Percentiles rank a stretch among this genome's conserved stretches.
These are phyloP conservation scores for Taenioides sp. DNA, from an alignment of 2,797 vertebrate genomes.

Conservation along the genomic window DNA sequence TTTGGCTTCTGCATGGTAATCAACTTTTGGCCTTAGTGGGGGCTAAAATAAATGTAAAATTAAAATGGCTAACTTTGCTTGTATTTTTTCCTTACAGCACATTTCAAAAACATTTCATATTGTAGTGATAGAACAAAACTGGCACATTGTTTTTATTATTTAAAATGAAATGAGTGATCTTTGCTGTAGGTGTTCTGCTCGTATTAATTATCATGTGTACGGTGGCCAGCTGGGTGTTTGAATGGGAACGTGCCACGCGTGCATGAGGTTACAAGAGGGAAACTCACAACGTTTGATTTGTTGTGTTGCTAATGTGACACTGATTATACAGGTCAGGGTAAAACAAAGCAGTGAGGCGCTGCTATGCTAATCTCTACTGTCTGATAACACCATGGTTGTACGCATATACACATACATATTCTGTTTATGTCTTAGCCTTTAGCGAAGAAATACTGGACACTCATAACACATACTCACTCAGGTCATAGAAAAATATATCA, in stretches of 20 bases:
- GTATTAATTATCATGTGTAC: conserved; percentile 99
- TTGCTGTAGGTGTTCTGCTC: conserved; percentile 97
- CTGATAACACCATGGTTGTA: conserved; percentile 71
- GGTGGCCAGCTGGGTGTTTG: conserved; percentile 94
- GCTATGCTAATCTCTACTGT: conserved; percentile 88
- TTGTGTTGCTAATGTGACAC: conserved; percentile 99
- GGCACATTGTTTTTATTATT: conserved; percentile 17
- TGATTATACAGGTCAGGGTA: conserved; percentile 99
- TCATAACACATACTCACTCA: conserved; percentile 25
- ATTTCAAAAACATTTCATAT: background rate
- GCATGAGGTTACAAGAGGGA: conserved; percentile 50
- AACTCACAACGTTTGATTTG: conserved; percentile 87
- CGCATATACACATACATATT: conserved; percentile 29
- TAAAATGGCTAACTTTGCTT: background rate
- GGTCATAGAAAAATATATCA: conserved; percentile 55
- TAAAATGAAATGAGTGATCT: conserved; percentile 70
- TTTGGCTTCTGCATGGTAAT: background rate
- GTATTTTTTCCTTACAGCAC: background rate
- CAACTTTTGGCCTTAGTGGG: background rate
- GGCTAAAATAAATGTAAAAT: background rate
- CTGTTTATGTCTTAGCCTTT: conserved; percentile 25
- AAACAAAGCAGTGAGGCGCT: conserved; percentile 92
- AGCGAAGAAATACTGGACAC: conserved; percentile 33
- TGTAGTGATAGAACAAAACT: background rate
- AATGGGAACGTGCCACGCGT: conserved; percentile 82